Percentiles rank a stretch among this genome's conserved stretches.
These are phyloP conservation scores for Sceliomorpha sp. DNA, from an alignment of 2,888 invertebrate genomes.

Conservation along the genomic window DNA sequence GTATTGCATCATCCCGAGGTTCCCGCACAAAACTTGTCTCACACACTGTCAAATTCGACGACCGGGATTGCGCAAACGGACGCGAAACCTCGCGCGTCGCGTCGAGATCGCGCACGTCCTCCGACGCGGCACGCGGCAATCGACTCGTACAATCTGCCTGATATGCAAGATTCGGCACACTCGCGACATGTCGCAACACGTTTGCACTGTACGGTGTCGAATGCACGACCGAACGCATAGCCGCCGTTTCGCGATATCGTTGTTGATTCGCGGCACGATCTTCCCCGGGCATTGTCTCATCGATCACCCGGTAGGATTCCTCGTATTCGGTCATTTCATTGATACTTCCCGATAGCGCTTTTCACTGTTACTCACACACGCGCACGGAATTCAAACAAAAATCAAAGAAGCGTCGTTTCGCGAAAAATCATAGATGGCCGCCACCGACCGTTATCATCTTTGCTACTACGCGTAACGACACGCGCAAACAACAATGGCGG, in stretches of 20 bases:
- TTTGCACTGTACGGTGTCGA: slow-evolving; percentile 2
- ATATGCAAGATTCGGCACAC: background rate
- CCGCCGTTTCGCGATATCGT: too few species aligned
- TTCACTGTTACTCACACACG: too few species aligned
- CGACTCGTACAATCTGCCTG: background rate
- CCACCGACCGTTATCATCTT: too few species aligned
- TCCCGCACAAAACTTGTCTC: background rate
- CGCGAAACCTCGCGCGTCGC: background rate
- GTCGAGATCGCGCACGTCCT: background rate
- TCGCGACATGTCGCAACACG: too few species aligned
- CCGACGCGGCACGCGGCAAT: background rate
- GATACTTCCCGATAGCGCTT: too few species aligned
- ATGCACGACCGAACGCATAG: background rate
- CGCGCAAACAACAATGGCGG: too few species aligned
- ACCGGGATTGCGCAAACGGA: background rate
- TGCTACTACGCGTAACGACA: too few species aligned
- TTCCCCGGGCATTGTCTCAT: background rate
- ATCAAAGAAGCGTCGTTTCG: too few species aligned
- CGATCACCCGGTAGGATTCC: background rate
- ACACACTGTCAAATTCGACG: background rate
- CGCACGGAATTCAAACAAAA: too few species aligned
- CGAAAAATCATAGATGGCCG: too few species aligned
- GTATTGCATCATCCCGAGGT: too few species aligned
- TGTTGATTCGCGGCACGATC: background rate
- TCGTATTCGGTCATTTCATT: too few species aligned